A percentile compares a stretch with the other conserved stretches of the same genome.
Evolutionary conservation across 2,113 vertebrate species (phyloP).

Genomic region (Zosterops lateralis): DNA sequence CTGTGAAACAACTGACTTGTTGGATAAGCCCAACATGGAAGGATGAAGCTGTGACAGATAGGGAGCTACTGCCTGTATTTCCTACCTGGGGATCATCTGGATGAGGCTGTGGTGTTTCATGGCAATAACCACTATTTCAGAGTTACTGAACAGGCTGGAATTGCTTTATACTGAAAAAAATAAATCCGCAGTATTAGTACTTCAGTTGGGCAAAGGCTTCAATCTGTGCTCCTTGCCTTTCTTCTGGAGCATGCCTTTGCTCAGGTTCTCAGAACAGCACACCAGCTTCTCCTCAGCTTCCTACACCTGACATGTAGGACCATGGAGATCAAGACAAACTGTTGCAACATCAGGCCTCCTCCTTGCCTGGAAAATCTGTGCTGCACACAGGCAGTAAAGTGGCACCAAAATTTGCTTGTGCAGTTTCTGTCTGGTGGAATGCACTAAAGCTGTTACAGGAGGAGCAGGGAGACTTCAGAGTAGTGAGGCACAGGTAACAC

Average conservation of each 20-base stretch:
- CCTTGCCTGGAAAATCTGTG: background rate
- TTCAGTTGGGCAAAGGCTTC: background rate
- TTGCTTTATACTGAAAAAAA: background rate
- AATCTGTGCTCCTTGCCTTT: background rate
- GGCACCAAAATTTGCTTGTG: background rate
- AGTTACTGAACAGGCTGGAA: background rate
- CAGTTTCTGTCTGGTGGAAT: background rate
- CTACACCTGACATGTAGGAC: background rate
- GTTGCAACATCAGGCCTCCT: background rate
- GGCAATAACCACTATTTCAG: background rate
- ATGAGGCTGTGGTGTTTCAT: background rate
- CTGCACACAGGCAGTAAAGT: background rate
- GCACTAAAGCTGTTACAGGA: background rate
- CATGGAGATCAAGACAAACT: background rate
- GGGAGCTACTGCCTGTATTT: background rate
- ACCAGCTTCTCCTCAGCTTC: background rate
- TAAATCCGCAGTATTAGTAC: background rate
- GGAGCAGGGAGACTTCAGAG: background rate
- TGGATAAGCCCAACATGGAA: background rate
- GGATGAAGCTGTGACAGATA: background rate
- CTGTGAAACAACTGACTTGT: background rate
- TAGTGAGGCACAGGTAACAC: background rate
- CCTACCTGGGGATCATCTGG: background rate
- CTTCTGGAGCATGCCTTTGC: accelerated
- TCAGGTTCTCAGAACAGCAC: background rate